Conservation (phyloP, 2,113 vertebrate genomes). For the Scopus umbretta region DNA sequence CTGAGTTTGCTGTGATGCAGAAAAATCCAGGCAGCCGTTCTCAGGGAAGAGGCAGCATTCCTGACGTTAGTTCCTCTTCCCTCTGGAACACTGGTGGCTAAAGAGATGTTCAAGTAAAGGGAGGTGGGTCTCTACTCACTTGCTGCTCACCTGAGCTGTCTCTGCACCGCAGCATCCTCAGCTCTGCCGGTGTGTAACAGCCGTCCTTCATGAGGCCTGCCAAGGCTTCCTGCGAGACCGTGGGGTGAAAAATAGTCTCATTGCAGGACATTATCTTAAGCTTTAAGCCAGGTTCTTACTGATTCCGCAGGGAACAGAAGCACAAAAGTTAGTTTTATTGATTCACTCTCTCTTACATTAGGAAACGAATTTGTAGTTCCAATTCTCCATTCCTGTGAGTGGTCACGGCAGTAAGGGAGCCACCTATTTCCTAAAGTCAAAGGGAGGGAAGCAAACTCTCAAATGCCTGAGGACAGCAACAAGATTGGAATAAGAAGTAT, state of each 20-base stretch:
- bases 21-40: neutral
- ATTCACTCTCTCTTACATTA: neutral
- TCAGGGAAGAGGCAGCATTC: neutral
- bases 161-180: neutral
- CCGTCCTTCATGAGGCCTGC: neutral
- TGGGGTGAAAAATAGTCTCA: neutral
- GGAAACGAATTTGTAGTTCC: neutral
- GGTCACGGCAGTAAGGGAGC: neutral
- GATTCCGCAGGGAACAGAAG: neutral
- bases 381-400: neutral
- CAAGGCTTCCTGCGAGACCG: neutral
- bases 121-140: neutral
- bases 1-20: neutral
- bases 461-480: neutral
- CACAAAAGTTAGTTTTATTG: neutral
- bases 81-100: neutral
- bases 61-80: neutral
- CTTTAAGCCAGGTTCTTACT: neutral
- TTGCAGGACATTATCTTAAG: neutral
- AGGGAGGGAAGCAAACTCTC: neutral
- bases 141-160: neutral
- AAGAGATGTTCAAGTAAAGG: neutral
- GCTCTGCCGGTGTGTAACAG: neutral
- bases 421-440: fast-evolving
- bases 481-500: neutral